phyloP scores from a whole-genome alignment of 2,113 vertebrate species.

The Halcyon malimbica region DNA sequence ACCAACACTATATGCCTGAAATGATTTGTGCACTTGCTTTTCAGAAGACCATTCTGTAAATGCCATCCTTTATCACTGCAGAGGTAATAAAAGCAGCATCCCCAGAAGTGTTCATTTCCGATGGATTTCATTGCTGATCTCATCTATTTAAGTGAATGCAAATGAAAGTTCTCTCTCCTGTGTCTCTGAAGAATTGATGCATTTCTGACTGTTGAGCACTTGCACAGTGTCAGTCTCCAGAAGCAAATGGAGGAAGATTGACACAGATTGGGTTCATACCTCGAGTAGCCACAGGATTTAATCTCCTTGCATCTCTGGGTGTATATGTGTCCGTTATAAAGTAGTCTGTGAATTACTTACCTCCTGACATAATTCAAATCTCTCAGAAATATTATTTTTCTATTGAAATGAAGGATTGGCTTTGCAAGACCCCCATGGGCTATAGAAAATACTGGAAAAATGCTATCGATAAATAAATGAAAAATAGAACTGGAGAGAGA shows the following conservation, averaged over 20 bases:
- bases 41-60: neutral
- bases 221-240: neutral
- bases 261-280: neutral
- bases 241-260: slow-evolving; percentile 32
- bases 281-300: slow-evolving; percentile 10
- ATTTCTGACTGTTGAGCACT: neutral
- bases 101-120: neutral
- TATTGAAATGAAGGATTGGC: slow-evolving; percentile 47
- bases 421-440: neutral
- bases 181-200: slow-evolving; percentile 5
- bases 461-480: neutral
- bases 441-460: neutral
- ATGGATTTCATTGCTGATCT: slow-evolving; percentile 11
- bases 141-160: slow-evolving; percentile 32
- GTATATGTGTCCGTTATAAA: slow-evolving; percentile 23
- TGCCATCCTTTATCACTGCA: neutral
- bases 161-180: slow-evolving; percentile 11
- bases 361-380: slow-evolving; percentile 49
- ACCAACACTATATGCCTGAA: neutral
- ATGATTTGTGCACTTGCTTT: slow-evolving; percentile 19
- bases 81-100: slow-evolving; percentile 16
- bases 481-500: neutral
- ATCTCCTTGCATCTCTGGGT: neutral
- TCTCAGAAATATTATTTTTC: slow-evolving; percentile 46
- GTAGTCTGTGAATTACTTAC: slow-evolving; percentile 16